Percentiles rank a stretch among this genome's conserved stretches.
Conservation (phyloP, 2,113 vertebrate genomes). For the Platichthys flesus region DNA sequence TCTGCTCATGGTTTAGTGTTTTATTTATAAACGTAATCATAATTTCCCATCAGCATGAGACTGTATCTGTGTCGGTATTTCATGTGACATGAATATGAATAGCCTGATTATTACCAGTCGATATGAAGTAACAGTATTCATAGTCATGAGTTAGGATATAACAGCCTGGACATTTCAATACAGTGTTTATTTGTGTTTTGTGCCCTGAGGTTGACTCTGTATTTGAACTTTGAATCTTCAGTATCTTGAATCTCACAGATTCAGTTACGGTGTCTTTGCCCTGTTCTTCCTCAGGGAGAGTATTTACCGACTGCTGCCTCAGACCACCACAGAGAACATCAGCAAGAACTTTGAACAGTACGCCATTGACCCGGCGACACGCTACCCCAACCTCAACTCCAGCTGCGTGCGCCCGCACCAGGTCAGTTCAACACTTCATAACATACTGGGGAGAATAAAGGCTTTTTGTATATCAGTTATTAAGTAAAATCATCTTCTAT, state of each 20-base stretch:
- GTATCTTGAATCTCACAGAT: not conserved
- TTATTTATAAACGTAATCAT: not conserved
- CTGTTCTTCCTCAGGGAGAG: slow-evolving; percentile 85
- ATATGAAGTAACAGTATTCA: not conserved
- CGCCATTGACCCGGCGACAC: slow-evolving; percentile 89
- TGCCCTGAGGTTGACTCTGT: not conserved
- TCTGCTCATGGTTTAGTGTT: not conserved
- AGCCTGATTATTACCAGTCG: not conserved
- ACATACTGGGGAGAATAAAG: no score
- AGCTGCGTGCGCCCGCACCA: slow-evolving; percentile 90
- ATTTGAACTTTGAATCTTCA: not conserved
- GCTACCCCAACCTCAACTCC: slow-evolving; percentile 96
- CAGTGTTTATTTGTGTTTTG: not conserved
- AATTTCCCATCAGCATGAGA: not conserved
- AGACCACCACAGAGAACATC: slow-evolving; percentile 97
- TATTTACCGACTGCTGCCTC: slow-evolving; percentile 94
- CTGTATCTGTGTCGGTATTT: not conserved
- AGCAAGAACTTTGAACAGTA: slow-evolving; percentile 98
- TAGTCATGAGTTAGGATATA: not conserved
- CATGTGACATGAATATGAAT: not conserved
- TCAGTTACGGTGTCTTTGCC: not conserved
- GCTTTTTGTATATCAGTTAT: no score
- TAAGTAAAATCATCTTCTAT: no score
- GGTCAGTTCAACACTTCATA: slow-evolving; percentile 76
- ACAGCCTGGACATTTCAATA: not conserved